Evolutionary conservation across 2,797 vertebrate species (phyloP).

Genomic region (Oryzias sinensis): DNA sequence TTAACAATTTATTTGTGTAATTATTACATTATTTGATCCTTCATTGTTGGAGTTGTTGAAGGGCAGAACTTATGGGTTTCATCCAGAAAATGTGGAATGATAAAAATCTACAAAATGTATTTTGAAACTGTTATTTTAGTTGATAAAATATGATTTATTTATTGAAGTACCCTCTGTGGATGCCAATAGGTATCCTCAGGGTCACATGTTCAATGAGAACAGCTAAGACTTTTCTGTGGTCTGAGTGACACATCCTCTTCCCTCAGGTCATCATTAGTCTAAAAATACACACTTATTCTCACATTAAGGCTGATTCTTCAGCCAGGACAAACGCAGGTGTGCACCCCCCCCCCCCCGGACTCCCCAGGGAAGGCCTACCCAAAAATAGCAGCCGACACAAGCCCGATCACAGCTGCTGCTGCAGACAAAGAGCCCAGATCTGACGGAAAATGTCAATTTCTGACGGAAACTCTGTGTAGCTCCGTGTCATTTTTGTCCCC

Average conservation of each 20-base stretch:
- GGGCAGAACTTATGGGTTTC: no score
- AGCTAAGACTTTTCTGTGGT: no score
- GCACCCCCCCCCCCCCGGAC: neutral
- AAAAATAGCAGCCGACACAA: conserved; percentile 41
- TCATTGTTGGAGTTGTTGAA: no score
- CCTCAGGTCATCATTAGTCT: conserved; percentile 46
- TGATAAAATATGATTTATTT: no score
- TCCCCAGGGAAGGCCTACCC: conserved; percentile 6
- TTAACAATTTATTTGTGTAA: no score
- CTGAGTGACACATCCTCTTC: conserved; percentile 18
- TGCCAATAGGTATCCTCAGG: no score
- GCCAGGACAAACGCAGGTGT: conserved; percentile 35
- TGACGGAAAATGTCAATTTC: neutral
- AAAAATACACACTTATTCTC: conserved; percentile 4
- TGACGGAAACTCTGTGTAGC: neutral
- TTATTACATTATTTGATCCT: no score
- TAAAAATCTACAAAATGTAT: no score
- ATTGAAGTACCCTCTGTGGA: no score
- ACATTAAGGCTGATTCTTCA: conserved; percentile 11
- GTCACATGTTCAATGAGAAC: no score
- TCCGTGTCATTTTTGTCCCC: neutral
- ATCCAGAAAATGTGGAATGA: no score
- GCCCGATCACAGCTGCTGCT: conserved; percentile 13
- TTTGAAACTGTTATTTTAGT: no score
- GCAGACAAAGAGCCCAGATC: conserved; percentile 4